Base-by-base conservation (phyloP, 2,113 vertebrate species). In the Eublepharis macularius region DNA sequence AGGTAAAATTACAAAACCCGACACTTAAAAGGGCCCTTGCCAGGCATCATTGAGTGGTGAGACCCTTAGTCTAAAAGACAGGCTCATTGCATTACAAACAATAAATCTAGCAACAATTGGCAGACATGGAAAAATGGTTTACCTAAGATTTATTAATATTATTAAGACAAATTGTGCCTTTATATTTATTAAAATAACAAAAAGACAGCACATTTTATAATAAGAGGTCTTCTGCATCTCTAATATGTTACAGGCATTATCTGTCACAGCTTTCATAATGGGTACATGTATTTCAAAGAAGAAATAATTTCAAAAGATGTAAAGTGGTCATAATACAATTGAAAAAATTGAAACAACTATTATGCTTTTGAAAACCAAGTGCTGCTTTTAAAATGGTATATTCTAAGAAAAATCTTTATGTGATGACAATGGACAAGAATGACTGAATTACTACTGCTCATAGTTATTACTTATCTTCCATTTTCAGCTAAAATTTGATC, bases 311-410 rank as follows among this genome's bases (percentile, higher is more conserved):
- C 84, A 87, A 88, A 84, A 60, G 0, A 65, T 82, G 2, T 1
- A 89, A 88, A 89, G 24, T 45, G 1, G 45, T 92, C n/a, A 3
- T 60, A 84, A 45, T 85, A 60, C 39, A 92, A 93, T 85, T 0
- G 75, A 49, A 92, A 11, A 51, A 19, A 45, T 1, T 87, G 74
- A 88, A 92, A 92, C 87, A 65, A 36, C 60, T 29, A 89, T 83
- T 89, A 89, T 87, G 5, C 43, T 82, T 34, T 66, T 82, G 78
- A 89, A 90, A 88, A 73, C 12, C 47, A 92, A 91, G 49, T 80
- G 39, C n/a, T 85, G 54, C 73, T 76, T 84, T 82, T 76, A 80
- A 77, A 63, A 84, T 73, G 8, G 60, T 1, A 83, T 82, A 79
- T 7, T 36, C 80, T 32, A 39, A 32, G 34, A 84, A 92, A 88